Percentiles rank a stretch among this genome's conserved stretches.
These are phyloP conservation scores for Pristionchus fissidentatus DNA, from an alignment of 2,888 invertebrate genomes.

Conservation along the genomic window DNA sequence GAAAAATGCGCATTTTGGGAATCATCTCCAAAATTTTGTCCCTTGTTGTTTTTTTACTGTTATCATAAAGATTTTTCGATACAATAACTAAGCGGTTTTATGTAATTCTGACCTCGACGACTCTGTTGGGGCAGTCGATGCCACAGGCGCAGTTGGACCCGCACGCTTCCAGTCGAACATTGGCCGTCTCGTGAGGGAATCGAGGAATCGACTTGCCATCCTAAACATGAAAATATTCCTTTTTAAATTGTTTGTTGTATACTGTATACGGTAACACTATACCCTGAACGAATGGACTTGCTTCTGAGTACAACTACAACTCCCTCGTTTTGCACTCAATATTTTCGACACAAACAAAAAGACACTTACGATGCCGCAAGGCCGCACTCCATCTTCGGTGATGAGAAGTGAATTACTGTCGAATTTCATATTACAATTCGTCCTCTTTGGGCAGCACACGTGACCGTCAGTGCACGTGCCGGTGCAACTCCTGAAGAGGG, in stretches of 20 bases:
- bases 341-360: background rate
- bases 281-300: background rate
- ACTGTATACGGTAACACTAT: background rate
- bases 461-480: background rate
- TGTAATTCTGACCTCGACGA: background rate
- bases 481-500: too few species aligned
- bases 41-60: background rate
- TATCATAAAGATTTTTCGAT: background rate
- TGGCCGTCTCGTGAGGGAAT: background rate
- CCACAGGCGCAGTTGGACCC: background rate
- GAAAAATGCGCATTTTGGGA: background rate
- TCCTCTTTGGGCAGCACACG: background rate
- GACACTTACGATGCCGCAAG: background rate
- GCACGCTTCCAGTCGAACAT: background rate
- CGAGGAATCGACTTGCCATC: background rate
- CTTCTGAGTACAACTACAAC: too few species aligned
- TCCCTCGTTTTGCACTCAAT: background rate
- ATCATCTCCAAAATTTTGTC: background rate
- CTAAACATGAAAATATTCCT: too few species aligned
- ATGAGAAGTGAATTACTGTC: background rate
- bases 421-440: background rate
- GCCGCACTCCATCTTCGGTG: background rate
- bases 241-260: background rate
- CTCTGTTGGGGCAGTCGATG: background rate
- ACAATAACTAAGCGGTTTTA: background rate